A percentile compares a stretch with the other conserved stretches of the same genome.
These are phyloP conservation scores for Drosophila bunnanda DNA, from an alignment of 2,888 invertebrate species.

Conservation along the genomic window DNA sequence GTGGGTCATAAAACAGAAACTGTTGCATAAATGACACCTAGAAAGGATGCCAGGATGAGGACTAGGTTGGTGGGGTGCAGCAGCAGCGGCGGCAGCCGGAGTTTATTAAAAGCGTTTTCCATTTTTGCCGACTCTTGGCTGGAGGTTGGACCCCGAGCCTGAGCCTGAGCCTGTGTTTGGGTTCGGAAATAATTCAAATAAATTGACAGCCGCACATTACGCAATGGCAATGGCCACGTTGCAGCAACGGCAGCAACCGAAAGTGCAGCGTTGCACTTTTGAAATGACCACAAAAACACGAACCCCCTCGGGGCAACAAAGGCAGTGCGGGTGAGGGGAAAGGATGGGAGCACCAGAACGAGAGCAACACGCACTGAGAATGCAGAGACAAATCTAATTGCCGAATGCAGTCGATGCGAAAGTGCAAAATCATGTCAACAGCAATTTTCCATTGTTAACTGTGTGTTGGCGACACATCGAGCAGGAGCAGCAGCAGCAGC, in stretches of 20 bases:
- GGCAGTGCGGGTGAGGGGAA: background rate
- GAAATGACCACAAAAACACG: constrained; percentile 63
- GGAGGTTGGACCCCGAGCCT: constrained; percentile 1
- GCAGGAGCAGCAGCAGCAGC: background rate
- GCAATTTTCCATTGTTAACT: constrained; percentile 82
- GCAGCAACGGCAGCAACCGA: constrained; percentile 44
- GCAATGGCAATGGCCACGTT: constrained; percentile 78
- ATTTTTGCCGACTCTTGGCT: constrained; percentile 43
- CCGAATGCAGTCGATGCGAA: constrained; percentile 85
- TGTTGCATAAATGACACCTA: constrained; percentile 81
- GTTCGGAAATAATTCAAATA: constrained; percentile 76
- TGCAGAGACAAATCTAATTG: constrained; percentile 84
- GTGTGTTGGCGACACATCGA: constrained; percentile 50
- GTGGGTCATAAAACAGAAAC: constrained; percentile 73
- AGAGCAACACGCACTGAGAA: constrained; percentile 36
- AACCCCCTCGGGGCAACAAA: constrained; percentile 11
- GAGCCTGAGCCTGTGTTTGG: constrained; percentile 22
- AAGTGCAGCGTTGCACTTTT: constrained; percentile 68
- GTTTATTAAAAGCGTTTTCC: constrained; percentile 74
- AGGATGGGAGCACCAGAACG: constrained; percentile 5
- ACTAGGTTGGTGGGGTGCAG: background rate
- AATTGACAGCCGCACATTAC: constrained; percentile 79
- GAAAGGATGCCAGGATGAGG: constrained; percentile 34
- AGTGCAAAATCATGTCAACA: constrained; percentile 85
- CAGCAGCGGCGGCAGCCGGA: constrained; percentile 18